These are phyloP conservation scores for Margaritifera margaritifera DNA, from an alignment of 2,888 invertebrate genomes.

Conservation along the genomic window DNA sequence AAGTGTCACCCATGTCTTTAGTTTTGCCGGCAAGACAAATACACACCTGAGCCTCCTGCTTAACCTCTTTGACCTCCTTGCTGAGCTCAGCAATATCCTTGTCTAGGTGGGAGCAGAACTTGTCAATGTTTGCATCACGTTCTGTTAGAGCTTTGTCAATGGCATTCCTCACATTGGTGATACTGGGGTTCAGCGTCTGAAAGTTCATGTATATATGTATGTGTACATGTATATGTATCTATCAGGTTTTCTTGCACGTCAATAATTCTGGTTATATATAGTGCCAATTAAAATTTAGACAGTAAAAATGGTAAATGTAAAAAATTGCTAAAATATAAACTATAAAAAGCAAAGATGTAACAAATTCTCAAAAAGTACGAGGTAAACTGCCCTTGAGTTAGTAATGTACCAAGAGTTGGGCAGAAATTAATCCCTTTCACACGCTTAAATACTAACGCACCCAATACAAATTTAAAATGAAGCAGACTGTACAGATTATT, in stretches of 20 bases:
- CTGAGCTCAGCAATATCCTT: conserved; percentile 85
- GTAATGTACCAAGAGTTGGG: too few species aligned
- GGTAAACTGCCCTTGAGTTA: too few species aligned
- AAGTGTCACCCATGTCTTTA: too few species aligned
- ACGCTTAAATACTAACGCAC: too few species aligned
- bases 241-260: too few species aligned
- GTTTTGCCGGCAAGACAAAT: too few species aligned
- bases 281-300: not conserved
- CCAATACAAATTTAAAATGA: too few species aligned
- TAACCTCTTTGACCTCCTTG: conserved; percentile 82
- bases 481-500: too few species aligned
- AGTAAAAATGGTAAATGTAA: not conserved
- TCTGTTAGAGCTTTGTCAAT: conserved; percentile 83
- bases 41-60: conserved; percentile 81
- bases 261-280: not conserved
- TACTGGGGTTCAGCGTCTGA: conserved; percentile 70
- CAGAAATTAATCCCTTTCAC: too few species aligned
- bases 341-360: not conserved
- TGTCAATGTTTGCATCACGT: conserved; percentile 80
- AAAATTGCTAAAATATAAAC: not conserved
- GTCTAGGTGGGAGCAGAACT: conserved; percentile 83
- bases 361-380: not conserved
- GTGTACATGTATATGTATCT: not conserved
- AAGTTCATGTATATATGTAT: conserved; percentile 4
- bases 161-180: conserved; percentile 77